Evolutionary conservation across 2,888 invertebrate genomes (phyloP).

Genomic region (Drosophila meridionalis): DNA sequence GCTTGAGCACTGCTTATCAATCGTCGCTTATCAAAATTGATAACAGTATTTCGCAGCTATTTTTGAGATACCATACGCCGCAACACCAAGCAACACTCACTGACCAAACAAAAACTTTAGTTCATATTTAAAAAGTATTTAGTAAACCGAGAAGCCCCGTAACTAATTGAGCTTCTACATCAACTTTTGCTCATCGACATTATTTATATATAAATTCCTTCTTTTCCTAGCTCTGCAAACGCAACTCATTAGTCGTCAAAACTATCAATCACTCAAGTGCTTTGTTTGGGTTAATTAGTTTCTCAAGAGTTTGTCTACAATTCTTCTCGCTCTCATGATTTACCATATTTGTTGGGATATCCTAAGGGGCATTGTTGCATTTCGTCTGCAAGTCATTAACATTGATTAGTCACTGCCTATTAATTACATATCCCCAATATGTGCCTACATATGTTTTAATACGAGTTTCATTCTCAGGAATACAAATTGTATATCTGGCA

Average conservation of each 20-base stretch:
- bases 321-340: conserved; percentile 25
- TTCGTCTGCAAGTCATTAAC: conserved; percentile 69
- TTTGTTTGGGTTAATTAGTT: conserved; percentile 57
- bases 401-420: conserved; percentile 53
- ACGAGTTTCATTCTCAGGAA: conserved; percentile 3
- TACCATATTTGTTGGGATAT: conserved; percentile 16
- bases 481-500: conserved; percentile 2
- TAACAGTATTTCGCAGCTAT: conserved; percentile 45
- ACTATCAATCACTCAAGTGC: conserved; percentile 58
- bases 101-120: background rate
- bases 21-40: conserved; percentile 50
- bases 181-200: background rate
- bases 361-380: conserved; percentile 54
- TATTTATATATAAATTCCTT: background rate
- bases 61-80: conserved; percentile 26
- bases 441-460: conserved; percentile 1
- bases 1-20: conserved; percentile 47
- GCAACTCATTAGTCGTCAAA: conserved; percentile 53
- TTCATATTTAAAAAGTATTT: background rate
- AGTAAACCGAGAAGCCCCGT: background rate
- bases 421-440: conserved; percentile 20
- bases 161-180: background rate
- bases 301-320: conserved; percentile 17
- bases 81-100: background rate
- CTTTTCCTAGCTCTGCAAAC: background rate